A percentile compares a stretch with the other conserved stretches of the same genome.
These are phyloP conservation scores for Palythoa grandis DNA, from an alignment of 92 coral and sea anemone species.

Conservation along the genomic window DNA sequence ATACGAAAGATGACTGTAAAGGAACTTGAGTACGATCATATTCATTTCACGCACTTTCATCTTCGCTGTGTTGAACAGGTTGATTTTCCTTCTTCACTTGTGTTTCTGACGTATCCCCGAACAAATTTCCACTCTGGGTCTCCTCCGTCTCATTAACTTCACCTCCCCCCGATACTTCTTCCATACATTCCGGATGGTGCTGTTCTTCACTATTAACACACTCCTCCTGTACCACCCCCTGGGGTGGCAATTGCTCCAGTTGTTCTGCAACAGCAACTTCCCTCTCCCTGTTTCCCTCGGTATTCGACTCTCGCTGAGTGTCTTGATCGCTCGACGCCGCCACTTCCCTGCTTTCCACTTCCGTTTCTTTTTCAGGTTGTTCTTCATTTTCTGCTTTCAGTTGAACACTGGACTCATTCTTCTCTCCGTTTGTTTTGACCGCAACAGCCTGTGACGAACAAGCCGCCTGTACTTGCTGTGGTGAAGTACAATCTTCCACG, in stretches of 20 bases:
- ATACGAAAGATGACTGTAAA: background rate
- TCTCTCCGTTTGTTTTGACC: background rate
- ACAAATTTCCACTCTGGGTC: slow-evolving; percentile 3
- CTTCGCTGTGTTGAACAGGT: background rate
- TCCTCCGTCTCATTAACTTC: slow-evolving; percentile 13
- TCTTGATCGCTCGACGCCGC: background rate
- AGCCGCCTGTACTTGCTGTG: background rate
- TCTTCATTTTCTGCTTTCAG: background rate
- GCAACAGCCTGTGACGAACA: background rate
- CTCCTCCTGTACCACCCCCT: background rate
- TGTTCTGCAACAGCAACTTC: background rate
- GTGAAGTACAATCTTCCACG: background rate
- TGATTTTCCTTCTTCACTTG: background rate
- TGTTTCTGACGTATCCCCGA: background rate
- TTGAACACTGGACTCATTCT: slow-evolving; percentile 1
- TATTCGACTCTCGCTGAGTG: background rate
- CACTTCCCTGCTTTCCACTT: slow-evolving; percentile 1
- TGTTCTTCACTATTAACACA: background rate
- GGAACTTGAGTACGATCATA: background rate
- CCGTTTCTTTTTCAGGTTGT: background rate
- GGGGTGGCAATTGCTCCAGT: background rate
- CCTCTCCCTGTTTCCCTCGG: slow-evolving; percentile 1
- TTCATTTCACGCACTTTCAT: background rate
- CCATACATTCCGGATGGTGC: background rate
- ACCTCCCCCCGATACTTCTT: slow-evolving; percentile 10